These are phyloP conservation scores for Thermophis baileyi DNA, from an alignment of 2,113 vertebrate species.

Conservation along the genomic window DNA sequence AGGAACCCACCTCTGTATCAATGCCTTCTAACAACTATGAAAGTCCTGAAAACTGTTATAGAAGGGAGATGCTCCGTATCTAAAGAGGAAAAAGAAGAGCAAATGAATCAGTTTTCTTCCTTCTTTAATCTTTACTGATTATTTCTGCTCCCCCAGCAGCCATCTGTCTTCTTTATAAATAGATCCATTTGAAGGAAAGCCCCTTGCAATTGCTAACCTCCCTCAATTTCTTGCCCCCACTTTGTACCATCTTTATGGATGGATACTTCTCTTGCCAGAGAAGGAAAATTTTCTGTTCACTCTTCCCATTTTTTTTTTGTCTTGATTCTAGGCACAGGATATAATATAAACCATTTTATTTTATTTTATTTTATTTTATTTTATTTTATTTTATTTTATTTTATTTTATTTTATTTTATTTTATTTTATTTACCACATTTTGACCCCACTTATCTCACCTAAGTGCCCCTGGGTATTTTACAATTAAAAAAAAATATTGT, in stretches of 20 bases:
- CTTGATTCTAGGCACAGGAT: not conserved
- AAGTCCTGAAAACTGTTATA: not conserved
- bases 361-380: too few relatives aligned
- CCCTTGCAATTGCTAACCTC: not conserved
- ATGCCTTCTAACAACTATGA: not conserved
- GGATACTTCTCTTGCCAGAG: not conserved
- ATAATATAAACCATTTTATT: not conserved
- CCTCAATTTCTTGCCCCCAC: not conserved
- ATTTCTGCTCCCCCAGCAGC: not conserved
- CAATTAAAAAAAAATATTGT: not conserved
- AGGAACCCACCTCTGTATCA: not conserved
- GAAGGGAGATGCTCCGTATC: not conserved
- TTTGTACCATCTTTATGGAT: not conserved
- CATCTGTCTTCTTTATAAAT: not conserved
- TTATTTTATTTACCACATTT: not conserved
- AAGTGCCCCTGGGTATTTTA: not conserved
- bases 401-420: too few relatives aligned
- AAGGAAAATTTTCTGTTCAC: not conserved
- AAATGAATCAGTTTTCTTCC: not conserved
- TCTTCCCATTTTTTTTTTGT: not conserved
- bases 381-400: too few relatives aligned
- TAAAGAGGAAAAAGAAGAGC: not conserved
- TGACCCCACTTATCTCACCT: not conserved
- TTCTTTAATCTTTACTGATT: not conserved
- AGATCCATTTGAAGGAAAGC: not conserved